phyloP scores from a whole-genome alignment of 2,888 invertebrate species.

The Ganaspis brasiliensis region DNA sequence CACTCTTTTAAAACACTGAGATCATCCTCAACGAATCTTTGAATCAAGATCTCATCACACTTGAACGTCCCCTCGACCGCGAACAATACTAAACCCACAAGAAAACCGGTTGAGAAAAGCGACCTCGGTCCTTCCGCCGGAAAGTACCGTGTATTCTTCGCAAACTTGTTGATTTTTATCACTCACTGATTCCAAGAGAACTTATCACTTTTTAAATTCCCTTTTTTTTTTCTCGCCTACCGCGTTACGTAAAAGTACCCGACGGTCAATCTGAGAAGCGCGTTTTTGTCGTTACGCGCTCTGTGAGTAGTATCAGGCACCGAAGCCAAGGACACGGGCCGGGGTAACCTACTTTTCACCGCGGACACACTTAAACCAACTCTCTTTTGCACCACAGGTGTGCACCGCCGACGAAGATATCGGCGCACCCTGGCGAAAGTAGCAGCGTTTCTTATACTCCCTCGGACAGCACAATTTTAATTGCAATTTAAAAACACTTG shows the following conservation, averaged over 20 bases:
- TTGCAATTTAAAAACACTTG: neutral
- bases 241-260: conserved; percentile 32
- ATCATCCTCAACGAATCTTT: conserved; percentile 38
- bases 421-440: conserved; percentile 39
- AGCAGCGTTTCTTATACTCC: conserved; percentile 21
- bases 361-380: conserved; percentile 40
- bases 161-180: neutral
- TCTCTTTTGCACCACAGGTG: conserved; percentile 42
- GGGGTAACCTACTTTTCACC: conserved; percentile 40
- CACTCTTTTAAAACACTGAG: conserved; percentile 28
- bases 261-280: conserved; percentile 34
- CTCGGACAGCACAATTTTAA: neutral
- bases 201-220: neutral
- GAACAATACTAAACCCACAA: conserved; percentile 1
- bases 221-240: neutral
- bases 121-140: conserved; percentile 26
- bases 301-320: conserved; percentile 43
- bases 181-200: neutral
- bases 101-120: conserved; percentile 21
- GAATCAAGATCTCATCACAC: conserved; percentile 10
- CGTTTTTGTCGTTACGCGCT: conserved; percentile 40
- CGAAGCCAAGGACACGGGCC: conserved; percentile 40
- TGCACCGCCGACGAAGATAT: conserved; percentile 31
- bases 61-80: conserved; percentile 9
- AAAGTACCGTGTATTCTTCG: neutral